These are phyloP conservation scores for Pachyseris speciosa DNA, from an alignment of 64 coral and sea anemone genomes.

Conservation along the genomic window DNA sequence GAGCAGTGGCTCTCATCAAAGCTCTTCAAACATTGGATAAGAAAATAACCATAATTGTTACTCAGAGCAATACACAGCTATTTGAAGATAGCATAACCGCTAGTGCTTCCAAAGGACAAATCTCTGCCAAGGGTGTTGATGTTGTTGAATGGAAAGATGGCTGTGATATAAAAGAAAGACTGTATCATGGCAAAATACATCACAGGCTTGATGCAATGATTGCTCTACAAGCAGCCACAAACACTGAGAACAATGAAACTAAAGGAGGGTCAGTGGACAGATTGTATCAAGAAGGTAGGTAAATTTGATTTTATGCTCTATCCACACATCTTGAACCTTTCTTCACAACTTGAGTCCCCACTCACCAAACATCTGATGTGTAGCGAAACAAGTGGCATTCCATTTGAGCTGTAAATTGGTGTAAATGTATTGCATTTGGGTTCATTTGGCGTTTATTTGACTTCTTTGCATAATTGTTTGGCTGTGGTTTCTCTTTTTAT, in stretches of 20 bases:
- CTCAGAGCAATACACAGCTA: neutral
- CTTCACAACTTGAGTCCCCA: too few relatives aligned
- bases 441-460: too few relatives aligned
- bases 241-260: neutral
- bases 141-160: neutral
- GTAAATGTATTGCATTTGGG: too few relatives aligned
- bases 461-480: too few relatives aligned
- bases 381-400: too few relatives aligned
- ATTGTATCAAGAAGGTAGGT: slow-evolving; percentile 17
- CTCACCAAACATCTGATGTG: too few relatives aligned
- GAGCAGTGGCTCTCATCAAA: neutral
- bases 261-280: neutral
- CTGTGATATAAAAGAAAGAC: neutral
- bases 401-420: too few relatives aligned
- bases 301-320: too few relatives aligned
- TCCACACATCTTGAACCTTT: too few relatives aligned
- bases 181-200: neutral
- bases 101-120: neutral
- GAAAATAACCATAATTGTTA: slow-evolving; percentile 13
- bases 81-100: neutral
- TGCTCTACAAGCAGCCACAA: neutral
- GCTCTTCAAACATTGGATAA: slow-evolving; percentile 20
- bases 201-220: slow-evolving; percentile 24
- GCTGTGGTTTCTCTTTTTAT: too few relatives aligned
- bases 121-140: neutral